Evolutionary conservation across 2,888 invertebrate species (phyloP), one percentile per base, ranked within the genome.

Genomic region (Tetragonisca angustula): DNA sequence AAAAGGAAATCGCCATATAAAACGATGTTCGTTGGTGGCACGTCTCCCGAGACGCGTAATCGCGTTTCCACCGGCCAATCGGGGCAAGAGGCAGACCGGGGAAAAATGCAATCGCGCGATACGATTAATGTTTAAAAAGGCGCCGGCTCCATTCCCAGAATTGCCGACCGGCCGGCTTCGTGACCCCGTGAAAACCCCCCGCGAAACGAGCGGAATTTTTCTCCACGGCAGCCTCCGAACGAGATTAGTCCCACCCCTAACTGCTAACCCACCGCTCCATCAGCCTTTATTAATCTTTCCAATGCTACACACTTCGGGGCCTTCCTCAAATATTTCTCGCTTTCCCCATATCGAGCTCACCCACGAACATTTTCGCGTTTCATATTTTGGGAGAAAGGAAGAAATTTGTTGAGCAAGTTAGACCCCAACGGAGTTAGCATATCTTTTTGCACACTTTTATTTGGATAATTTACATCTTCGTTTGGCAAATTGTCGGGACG

Each of bases 71-170:
- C 71, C 77, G 74, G 64, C 64, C 82, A 76, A 88, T 71, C 65
- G 17, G 43, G 49, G 75, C 61, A 72, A 65, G 69, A 65, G 62
- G 54, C n/a, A n/a, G 74, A 64, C 24, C 52, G 24, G 84, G 59
- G 76, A 81, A 81, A 85, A 82, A 68, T 76, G 83, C 77, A 84
- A 86, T 88, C 84, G 80, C 83, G 84, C 79, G 54, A 74, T 74
- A 78, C 82, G 84, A 86, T 87, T 90, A 90, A 90, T 90, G 88
- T 90, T 90, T 90, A 85, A 90, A 86, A 79, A 82, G 82, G 76
- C 72, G 64, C 68, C 56, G 56, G 62, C 65, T 85, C 88, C 88
- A 88, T 78, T 88, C 83, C 78, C 75, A 77, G 80, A 88, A 88
- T 88, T 88, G 80, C 86, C 56, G 64, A 2, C 27, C 27, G 27